These are phyloP conservation scores for Crotalus tigris DNA, from an alignment of 2,113 vertebrate genomes.

Conservation along the genomic window DNA sequence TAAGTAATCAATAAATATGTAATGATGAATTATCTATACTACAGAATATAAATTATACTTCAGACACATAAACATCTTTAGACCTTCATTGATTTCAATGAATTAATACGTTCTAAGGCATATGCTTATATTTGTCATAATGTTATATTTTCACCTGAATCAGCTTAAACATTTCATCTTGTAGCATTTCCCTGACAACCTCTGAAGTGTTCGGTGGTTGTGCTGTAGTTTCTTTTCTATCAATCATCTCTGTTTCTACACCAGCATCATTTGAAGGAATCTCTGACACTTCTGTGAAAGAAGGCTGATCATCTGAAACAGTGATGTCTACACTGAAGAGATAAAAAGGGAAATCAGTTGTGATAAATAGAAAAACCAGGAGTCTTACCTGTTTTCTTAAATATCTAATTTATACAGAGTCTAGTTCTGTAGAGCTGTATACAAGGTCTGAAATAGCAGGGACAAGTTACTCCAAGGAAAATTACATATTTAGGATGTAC, in stretches of 20 bases:
- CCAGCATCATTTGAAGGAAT: conserved; percentile 22
- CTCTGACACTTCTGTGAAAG: conserved; percentile 30
- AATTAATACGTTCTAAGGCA: neutral
- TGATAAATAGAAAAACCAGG: neutral
- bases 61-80: neutral
- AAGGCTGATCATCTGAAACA: conserved; percentile 24
- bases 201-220: conserved; percentile 57
- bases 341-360: neutral
- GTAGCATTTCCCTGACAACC: conserved; percentile 75
- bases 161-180: conserved; percentile 88
- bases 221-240: conserved; percentile 13
- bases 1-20: neutral
- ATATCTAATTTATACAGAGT: neutral
- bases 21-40: neutral
- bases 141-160: conserved; percentile 79
- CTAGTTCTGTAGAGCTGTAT: neutral
- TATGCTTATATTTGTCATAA: conserved; percentile 2
- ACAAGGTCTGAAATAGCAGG: neutral
- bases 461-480: neutral
- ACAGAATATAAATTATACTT: neutral
- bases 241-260: conserved; percentile 21
- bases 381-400: neutral
- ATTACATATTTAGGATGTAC: neutral
- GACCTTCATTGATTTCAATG: neutral
- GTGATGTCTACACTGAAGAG: conserved; percentile 34